Percentiles rank a stretch among this genome's conserved stretches.
phyloP scores from a whole-genome alignment of 2,797 vertebrate genomes.

The Coreius guichenoti region DNA sequence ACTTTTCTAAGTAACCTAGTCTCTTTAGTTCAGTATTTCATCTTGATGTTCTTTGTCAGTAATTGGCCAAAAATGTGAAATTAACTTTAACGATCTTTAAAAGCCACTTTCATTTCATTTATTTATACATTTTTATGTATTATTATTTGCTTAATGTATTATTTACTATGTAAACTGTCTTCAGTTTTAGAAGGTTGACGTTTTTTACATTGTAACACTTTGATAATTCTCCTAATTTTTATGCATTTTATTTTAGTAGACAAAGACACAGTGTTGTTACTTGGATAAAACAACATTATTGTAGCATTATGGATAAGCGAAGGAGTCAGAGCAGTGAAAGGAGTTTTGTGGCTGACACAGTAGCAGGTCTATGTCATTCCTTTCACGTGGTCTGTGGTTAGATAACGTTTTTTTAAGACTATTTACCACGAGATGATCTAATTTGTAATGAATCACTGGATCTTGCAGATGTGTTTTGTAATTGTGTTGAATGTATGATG shows the following conservation, averaged over 20 bases:
- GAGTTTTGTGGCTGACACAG: constrained; percentile 19
- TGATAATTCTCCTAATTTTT: background rate
- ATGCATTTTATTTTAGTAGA: background rate
- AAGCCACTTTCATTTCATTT: background rate
- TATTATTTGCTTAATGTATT: background rate
- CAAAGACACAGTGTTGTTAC: background rate
- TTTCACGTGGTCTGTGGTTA: constrained; percentile 22
- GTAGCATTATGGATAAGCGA: background rate
- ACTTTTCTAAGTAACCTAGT: background rate
- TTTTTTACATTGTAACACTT: background rate
- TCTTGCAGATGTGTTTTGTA: background rate
- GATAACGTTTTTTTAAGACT: constrained; percentile 3
- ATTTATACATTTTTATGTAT: background rate
- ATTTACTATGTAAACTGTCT: background rate
- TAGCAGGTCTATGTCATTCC: constrained; percentile 30
- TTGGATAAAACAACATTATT: constrained; percentile 7
- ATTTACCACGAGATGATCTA: background rate
- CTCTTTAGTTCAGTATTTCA: background rate
- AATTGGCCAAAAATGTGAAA: background rate
- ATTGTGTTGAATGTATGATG: background rate
- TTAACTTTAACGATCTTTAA: background rate
- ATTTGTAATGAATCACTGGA: background rate
- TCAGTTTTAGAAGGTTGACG: background rate
- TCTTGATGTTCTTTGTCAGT: background rate
- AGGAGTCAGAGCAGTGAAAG: constrained; percentile 27